These are phyloP conservation scores for Parthenolecanium corni DNA, from an alignment of 2,888 invertebrate species.

Conservation along the genomic window DNA sequence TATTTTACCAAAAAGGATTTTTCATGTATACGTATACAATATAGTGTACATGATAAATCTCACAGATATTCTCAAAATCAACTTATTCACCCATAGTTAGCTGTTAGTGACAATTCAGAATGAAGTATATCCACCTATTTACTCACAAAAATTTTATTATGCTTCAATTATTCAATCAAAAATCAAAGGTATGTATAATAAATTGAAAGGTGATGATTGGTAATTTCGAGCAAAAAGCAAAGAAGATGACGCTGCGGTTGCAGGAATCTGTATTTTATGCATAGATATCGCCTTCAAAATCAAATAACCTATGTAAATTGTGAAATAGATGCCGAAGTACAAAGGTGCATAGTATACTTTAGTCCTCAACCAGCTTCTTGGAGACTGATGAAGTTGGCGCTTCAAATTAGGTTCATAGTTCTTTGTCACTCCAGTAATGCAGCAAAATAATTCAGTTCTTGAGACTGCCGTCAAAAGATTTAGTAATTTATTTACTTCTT, in stretches of 20 bases:
- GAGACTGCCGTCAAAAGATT: no score
- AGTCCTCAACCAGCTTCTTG: conserved; percentile 45
- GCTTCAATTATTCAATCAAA: no score
- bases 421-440: no score
- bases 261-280: conserved; percentile 51
- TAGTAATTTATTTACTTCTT: no score
- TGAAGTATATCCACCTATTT: background rate
- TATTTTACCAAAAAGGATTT: no score
- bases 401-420: background rate
- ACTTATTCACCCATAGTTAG: no score
- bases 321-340: conserved; percentile 57
- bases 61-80: no score
- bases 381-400: conserved; percentile 26
- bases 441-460: no score
- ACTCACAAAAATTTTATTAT: background rate
- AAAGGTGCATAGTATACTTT: conserved; percentile 63
- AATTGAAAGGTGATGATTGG: conserved; percentile 2
- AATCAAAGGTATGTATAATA: no score
- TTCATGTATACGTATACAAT: no score
- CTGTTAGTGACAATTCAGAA: no score
- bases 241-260: background rate
- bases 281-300: conserved; percentile 59
- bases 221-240: conserved; percentile 12
- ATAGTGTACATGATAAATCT: no score
- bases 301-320: conserved; percentile 55